These are phyloP conservation scores for Ardeotis arabs DNA, from an alignment of 2,113 vertebrate species.

Conservation along the genomic window DNA sequence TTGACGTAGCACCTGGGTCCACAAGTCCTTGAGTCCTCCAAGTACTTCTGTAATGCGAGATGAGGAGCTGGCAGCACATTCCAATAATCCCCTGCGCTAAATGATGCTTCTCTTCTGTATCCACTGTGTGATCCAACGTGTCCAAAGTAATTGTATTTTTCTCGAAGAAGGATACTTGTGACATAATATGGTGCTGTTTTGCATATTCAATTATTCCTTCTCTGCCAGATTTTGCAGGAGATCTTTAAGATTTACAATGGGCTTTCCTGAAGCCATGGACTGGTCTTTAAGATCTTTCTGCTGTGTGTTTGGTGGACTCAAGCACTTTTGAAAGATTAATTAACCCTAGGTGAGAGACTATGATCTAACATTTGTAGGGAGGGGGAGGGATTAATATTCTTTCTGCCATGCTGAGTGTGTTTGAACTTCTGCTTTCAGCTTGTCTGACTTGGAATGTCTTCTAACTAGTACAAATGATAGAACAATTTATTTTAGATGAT, in stretches of 20 bases:
- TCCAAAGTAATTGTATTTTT: background rate
- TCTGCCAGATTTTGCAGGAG: background rate
- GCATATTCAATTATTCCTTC: background rate
- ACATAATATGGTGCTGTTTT: background rate
- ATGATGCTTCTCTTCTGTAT: background rate
- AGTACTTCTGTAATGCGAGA: background rate
- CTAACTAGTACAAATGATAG: conserved; percentile 61
- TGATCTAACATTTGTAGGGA: background rate
- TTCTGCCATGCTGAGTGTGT: background rate
- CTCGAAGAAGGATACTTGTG: background rate
- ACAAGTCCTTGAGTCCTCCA: fast-evolving
- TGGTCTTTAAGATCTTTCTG: background rate
- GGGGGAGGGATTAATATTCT: conserved; percentile 12
- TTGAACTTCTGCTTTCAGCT: conserved; percentile 50
- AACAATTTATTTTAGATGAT: conserved; percentile 65
- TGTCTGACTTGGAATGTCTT: conserved; percentile 57
- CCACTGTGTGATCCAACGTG: fast-evolving
- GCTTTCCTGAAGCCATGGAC: background rate
- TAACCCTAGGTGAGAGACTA: background rate
- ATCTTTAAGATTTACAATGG: background rate
- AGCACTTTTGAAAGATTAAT: background rate
- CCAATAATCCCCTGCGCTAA: background rate
- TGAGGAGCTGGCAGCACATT: background rate
- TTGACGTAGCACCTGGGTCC: fast-evolving
- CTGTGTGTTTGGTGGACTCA: background rate